Conservation (phyloP, 2,797 vertebrate genomes). For the Benthosema pterotum region DNA sequence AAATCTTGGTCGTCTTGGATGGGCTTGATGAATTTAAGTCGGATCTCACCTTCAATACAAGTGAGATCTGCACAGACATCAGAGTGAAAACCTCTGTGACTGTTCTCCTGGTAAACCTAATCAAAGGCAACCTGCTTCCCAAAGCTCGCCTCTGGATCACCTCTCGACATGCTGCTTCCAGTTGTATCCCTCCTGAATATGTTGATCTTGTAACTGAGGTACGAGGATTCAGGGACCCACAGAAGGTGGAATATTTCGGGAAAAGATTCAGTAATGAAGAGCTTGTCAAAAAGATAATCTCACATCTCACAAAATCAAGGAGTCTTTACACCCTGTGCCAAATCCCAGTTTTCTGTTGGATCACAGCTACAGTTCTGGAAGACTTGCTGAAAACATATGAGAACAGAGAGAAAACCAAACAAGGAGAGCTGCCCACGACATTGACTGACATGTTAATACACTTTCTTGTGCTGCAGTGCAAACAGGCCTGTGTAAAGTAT, state of each 20-base stretch:
- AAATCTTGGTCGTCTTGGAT: conserved; percentile 45
- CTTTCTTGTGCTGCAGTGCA: conserved; percentile 45
- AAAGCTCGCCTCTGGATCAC: conserved; percentile 65
- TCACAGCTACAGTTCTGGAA: conserved; percentile 52
- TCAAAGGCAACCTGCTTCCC: conserved; percentile 58
- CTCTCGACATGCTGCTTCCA: conserved; percentile 60
- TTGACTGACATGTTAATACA: conserved; percentile 49
- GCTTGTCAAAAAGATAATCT: conserved; percentile 23
- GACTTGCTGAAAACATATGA: neutral
- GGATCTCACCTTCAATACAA: conserved; percentile 5
- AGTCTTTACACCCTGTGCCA: conserved; percentile 53
- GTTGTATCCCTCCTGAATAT: conserved; percentile 34
- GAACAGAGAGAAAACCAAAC: neutral
- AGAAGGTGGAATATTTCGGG: conserved; percentile 59
- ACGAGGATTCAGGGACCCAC: conserved; percentile 60
- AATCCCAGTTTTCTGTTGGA: conserved; percentile 59
- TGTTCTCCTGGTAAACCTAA: conserved; percentile 51
- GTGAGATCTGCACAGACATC: neutral
- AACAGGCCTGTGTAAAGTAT: conserved; percentile 41
- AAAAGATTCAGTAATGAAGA: conserved; percentile 35
- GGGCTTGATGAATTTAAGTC: conserved; percentile 48
- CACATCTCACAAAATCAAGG: conserved; percentile 44
- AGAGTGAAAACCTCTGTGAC: neutral
- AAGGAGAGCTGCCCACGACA: conserved; percentile 42
- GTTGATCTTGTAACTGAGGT: conserved; percentile 63